These are phyloP conservation scores for Melanostigma gelatinosum DNA, from an alignment of 2,113 vertebrate genomes.

Conservation along the genomic window DNA sequence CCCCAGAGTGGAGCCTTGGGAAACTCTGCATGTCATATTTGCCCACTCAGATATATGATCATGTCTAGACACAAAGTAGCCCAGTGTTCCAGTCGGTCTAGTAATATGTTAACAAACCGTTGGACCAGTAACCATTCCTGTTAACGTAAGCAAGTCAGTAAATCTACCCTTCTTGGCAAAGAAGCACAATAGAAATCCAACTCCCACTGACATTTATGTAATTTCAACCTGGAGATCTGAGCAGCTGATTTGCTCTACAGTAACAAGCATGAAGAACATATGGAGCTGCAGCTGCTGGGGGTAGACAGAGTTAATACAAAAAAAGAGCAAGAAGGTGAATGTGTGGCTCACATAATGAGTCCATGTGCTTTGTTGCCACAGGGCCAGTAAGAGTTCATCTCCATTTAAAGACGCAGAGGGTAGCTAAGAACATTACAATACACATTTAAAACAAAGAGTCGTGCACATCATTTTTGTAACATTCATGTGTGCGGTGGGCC, in stretches of 20 bases:
- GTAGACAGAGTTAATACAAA: conserved; percentile 23
- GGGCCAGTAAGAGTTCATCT: conserved; percentile 10
- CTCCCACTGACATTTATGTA: neutral
- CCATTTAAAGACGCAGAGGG: neutral
- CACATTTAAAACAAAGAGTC: neutral
- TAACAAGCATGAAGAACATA: conserved; percentile 29
- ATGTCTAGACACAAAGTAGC: neutral
- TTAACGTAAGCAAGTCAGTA: neutral
- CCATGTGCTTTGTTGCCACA: conserved; percentile 38
- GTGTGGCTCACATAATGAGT: conserved; percentile 39
- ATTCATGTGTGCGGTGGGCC: neutral
- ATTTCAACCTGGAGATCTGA: conserved; percentile 27
- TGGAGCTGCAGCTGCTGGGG: conserved; percentile 32
- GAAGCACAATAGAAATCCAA: neutral
- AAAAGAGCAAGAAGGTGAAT: neutral
- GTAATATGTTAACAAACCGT: neutral
- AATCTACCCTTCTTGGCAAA: conserved; percentile 17
- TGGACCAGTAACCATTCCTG: neutral
- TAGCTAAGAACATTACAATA: neutral
- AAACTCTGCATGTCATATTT: neutral
- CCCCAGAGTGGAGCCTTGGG: neutral
- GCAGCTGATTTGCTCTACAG: conserved; percentile 17
- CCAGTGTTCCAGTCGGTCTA: neutral
- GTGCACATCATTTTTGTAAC: no score
- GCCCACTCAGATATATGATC: neutral